Base-by-base conservation (phyloP, 2,888 invertebrate species). In the Lepeophtheirus nordmannii region DNA sequence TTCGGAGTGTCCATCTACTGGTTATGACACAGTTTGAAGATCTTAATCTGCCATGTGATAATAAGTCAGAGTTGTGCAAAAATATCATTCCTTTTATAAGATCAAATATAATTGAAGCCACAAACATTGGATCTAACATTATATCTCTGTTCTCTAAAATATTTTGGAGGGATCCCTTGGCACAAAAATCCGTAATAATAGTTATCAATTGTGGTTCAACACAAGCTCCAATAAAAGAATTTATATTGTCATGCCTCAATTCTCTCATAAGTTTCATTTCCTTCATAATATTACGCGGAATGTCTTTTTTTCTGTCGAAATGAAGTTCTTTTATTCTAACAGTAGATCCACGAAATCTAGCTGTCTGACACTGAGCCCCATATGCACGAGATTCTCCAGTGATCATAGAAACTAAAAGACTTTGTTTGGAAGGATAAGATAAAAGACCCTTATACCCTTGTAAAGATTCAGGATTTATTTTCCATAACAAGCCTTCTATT, bases 401-500 rank as follows among this genome's bases (percentile, higher is more conserved):
- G 7, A 30, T 30, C 62, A 62, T 62, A 11, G 40, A 39, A 62
- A 38, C 41, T 9, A 20, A 39, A 20, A 62, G 41, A 30, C 62
- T 62, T 17, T 62, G 62, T 23, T 62, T 62, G 1, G 62, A 62
- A n/a, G 60, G 23, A 30, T 38, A 59, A 17, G 62, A n/a, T 17
- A 40, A 41, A 14, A 62, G 17, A 8, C 62, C 62, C 12, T 41
- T n/a, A 17, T 62, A 62, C n/a, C 62, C 62, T 17, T 65, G 57
- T 17, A 65, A 37, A 40, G 38, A 38, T 7, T 73, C 73, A 3
- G 85, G 80, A 72, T 91, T 86, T 69, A 98, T 92, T 78, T 91
- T 92, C 98, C 98, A 98, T 69, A 97, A 79, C 69, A 96, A 78
- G 11, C 96, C 96, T 72, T 93, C 94, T 67, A 98, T 93, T 78